Percentiles rank a stretch among this genome's conserved stretches.
phyloP scores from a whole-genome alignment of 2,888 invertebrate species.

The Epistrophe grossulariae region DNA sequence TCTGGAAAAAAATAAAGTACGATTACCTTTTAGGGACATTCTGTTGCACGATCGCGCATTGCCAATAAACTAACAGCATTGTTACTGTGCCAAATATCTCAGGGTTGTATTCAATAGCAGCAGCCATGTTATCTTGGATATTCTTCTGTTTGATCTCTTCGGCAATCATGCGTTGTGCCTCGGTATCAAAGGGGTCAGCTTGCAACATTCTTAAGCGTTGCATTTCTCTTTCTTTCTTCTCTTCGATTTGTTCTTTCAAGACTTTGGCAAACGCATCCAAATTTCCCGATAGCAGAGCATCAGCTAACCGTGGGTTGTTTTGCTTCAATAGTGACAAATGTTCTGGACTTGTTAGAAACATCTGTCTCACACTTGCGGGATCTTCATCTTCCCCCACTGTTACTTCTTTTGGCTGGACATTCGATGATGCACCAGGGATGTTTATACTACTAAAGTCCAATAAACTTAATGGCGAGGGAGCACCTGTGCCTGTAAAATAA shows the following conservation, averaged over 20 bases:
- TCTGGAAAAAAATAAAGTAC: slow-evolving; percentile 75
- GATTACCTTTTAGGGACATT: slow-evolving; percentile 38
- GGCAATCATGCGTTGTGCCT: slow-evolving; percentile 96
- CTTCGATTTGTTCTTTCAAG: slow-evolving; percentile 92
- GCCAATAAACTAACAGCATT: slow-evolving; percentile 88
- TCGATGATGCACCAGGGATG: slow-evolving; percentile 53
- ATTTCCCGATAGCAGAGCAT: slow-evolving; percentile 94
- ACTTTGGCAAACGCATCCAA: slow-evolving; percentile 91
- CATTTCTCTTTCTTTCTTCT: slow-evolving; percentile 92
- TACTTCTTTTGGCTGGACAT: slow-evolving; percentile 80
- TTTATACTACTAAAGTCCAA: slow-evolving; percentile 63
- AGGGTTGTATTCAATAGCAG: slow-evolving; percentile 99
- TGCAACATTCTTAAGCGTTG: slow-evolving; percentile 94
- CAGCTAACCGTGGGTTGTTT: slow-evolving; percentile 96
- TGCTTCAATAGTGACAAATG: slow-evolving; percentile 95
- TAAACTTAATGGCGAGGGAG: slow-evolving; percentile 54
- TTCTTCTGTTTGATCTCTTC: slow-evolving; percentile 98
- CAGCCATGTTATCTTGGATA: slow-evolving; percentile 99
- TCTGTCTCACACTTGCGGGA: slow-evolving; percentile 92
- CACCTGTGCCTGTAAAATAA: slow-evolving; percentile 57
- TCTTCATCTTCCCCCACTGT: slow-evolving; percentile 88
- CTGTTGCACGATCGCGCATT: neutral
- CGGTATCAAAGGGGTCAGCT: slow-evolving; percentile 97
- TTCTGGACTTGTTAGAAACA: slow-evolving; percentile 95
- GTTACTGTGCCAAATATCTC: slow-evolving; percentile 99